Percentiles rank a stretch among this genome's conserved stretches.
Conservation (phyloP, 2,888 invertebrate species). For the Proisotoma minuta region DNA sequence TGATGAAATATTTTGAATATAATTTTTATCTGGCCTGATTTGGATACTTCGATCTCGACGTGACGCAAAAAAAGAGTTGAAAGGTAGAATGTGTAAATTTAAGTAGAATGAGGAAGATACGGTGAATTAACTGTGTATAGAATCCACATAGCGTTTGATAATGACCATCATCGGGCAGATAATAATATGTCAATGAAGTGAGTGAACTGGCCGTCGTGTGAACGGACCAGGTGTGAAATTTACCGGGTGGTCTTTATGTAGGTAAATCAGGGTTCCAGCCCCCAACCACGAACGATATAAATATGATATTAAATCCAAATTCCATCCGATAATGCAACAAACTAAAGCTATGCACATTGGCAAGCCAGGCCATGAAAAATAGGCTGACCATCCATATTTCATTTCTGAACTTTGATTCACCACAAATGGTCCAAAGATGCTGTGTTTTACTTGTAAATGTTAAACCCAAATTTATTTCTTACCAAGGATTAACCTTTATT, state of each 20-base stretch:
- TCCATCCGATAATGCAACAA: background rate
- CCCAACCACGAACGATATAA: slow-evolving; percentile 14
- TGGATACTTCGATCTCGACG: background rate
- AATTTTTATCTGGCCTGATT: too few relatives aligned
- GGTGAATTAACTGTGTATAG: background rate
- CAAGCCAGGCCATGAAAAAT: slow-evolving; percentile 16
- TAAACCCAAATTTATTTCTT: background rate
- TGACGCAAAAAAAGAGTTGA: background rate
- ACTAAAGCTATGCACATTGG: background rate
- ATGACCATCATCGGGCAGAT: slow-evolving; percentile 13
- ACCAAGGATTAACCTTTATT: too few relatives aligned
- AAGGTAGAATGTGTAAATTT: background rate
- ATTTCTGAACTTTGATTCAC: slow-evolving; percentile 8
- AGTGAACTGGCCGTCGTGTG: slow-evolving; percentile 9
- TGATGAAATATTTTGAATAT: background rate
- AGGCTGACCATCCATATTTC: slow-evolving; percentile 36
- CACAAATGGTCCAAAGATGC: background rate
- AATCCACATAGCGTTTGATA: background rate
- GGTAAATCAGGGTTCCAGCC: slow-evolving; percentile 9
- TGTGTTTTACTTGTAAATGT: background rate
- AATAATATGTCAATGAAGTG: slow-evolving; percentile 27
- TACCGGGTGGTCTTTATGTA: slow-evolving; percentile 44
- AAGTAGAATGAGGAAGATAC: too few relatives aligned
- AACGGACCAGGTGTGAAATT: slow-evolving; percentile 43
- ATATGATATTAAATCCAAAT: slow-evolving; percentile 10